Base-by-base conservation (phyloP, 2,797 vertebrate genomes). In the Chaetophractus vellerosus region DNA sequence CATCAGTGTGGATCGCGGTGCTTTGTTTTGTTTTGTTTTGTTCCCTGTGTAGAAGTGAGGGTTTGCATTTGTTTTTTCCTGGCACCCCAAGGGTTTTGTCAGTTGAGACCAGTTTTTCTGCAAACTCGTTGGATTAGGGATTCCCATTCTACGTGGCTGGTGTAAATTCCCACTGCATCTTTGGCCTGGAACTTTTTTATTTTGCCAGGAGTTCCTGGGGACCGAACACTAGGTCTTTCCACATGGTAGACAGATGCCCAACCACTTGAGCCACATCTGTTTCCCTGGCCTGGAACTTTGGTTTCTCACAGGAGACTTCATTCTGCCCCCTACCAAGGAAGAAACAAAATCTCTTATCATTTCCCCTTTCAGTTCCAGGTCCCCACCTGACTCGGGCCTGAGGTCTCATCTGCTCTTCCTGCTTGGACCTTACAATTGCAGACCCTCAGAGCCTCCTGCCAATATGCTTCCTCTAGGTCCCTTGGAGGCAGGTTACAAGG, bases 251-350 rank as follows among this genome's bases (percentile, higher is more conserved):
- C 38, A 38, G 38, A 38, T 38, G 38, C 38, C 38, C 38, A 38
- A 38, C 38, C 38, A 38, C 38, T 38, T 38, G 38, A 38, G 38
- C 38, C 38, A 38, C 38, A 38, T 38, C 38, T 6, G 38, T 6
- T 38, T 38, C 38, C 38, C 38, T 38, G 38, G 38, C 38, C 38
- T 38, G 38, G 12, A 55, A n/a, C 52, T 36, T 82, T 26, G 18
- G 1, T 80, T 28, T 59, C 52, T 90, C 48, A 8, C 1, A 28
- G 48, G 24, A 63, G 72, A 76, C 19, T 26, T 57, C 28, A 1
- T 76, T 15, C 16, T 45, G 0, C 38, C 57, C 2, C 59, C 4
- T 4, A 0, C 55, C 9, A 3, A 5, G 31, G 6, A 6, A 19
- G 72, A 52, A 52, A 26, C 10, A 31, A 31, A 5, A 11, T 4